Percentiles rank a stretch among this genome's conserved stretches.
These are phyloP conservation scores for Ceratina japonica DNA, from an alignment of 1,140 invertebrate genomes.

Conservation along the genomic window DNA sequence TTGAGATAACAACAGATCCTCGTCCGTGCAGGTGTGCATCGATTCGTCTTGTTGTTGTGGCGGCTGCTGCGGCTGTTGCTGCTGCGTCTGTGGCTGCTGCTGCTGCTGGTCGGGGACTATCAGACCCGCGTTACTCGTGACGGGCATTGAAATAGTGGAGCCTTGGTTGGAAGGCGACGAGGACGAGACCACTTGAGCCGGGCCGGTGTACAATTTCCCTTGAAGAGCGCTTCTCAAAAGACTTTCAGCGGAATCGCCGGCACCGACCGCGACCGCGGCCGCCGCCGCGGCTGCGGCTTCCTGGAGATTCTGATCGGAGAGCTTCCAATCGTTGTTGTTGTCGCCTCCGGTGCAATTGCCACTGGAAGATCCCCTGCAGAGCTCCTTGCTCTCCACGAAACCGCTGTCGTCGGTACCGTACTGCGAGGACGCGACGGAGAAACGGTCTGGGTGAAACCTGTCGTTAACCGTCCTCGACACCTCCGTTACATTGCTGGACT, in stretches of 20 bases:
- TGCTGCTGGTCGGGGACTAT: slow-evolving; percentile 75
- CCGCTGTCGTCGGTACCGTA: slow-evolving; percentile 86
- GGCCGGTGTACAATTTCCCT: slow-evolving; percentile 80
- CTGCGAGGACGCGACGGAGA: slow-evolving; percentile 65
- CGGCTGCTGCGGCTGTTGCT: slow-evolving; percentile 75
- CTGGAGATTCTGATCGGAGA: slow-evolving; percentile 85
- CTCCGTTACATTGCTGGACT: slow-evolving; percentile 56
- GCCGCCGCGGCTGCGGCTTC: slow-evolving; percentile 72
- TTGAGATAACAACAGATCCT: slow-evolving; percentile 86
- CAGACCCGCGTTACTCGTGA: slow-evolving; percentile 54
- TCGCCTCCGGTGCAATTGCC: slow-evolving; percentile 80
- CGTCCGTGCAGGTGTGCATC: slow-evolving; percentile 86
- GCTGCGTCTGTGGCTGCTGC: slow-evolving; percentile 76
- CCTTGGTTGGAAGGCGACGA: slow-evolving; percentile 69
- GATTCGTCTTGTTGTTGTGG: slow-evolving; percentile 80
- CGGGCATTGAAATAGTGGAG: slow-evolving; percentile 58
- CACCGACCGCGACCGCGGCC: slow-evolving; percentile 74
- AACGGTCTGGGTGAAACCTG: slow-evolving; percentile 70
- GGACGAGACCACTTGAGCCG: slow-evolving; percentile 69
- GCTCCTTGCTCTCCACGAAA: slow-evolving; percentile 85
- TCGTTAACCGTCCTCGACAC: slow-evolving; percentile 66
- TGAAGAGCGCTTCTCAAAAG: slow-evolving; percentile 89
- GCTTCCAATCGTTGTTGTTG: slow-evolving; percentile 90
- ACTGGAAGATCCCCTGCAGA: slow-evolving; percentile 69
- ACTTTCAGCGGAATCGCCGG: slow-evolving; percentile 83